Evolutionary conservation across 2,888 invertebrate genomes (phyloP).

Genomic region (Andrena chrysosceles): DNA sequence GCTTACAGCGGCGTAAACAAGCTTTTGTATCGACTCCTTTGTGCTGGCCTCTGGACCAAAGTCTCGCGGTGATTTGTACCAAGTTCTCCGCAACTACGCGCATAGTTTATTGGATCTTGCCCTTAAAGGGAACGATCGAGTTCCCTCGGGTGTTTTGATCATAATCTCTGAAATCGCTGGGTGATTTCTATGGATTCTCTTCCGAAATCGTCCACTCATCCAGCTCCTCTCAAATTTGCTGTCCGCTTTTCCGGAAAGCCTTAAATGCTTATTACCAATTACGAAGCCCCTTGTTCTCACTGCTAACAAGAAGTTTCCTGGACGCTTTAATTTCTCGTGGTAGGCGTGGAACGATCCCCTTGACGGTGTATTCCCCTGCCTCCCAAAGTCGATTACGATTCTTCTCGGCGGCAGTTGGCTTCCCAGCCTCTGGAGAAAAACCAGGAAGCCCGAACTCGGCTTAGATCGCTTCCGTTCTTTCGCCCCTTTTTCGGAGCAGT

Average conservation of each 20-base stretch:
- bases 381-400: constrained; percentile 10
- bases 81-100: not conserved
- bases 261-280: not conserved
- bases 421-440: not conserved
- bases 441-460: not conserved
- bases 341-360: not conserved
- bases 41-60: not conserved
- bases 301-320: constrained; percentile 1
- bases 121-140: not conserved
- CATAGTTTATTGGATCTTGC: not conserved
- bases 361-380: not conserved
- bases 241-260: not conserved
- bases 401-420: not conserved
- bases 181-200: not conserved
- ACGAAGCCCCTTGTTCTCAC: not conserved
- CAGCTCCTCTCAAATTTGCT: not conserved
- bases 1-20: not conserved
- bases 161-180: not conserved
- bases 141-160: not conserved
- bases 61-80: not conserved
- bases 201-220: not conserved
- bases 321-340: not conserved
- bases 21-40: not conserved
- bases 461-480: not conserved
- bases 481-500: not conserved